These are phyloP conservation scores for Automeris io DNA, from an alignment of 2,888 invertebrate species.

Conservation along the genomic window DNA sequence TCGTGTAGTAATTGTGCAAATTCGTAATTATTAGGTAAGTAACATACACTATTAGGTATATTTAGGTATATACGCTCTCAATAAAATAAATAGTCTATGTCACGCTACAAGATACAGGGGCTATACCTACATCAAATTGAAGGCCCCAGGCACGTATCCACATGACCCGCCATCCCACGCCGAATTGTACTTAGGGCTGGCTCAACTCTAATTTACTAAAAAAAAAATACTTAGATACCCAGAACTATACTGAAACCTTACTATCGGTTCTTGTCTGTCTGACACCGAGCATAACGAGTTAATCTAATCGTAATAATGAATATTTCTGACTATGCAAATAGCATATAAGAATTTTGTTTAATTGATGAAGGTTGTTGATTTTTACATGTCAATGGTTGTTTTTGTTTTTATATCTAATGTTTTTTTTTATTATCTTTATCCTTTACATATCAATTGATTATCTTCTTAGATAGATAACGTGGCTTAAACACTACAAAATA, in stretches of 20 bases:
- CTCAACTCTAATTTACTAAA: background rate
- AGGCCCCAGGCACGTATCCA: constrained; percentile 56
- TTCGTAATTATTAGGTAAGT: too few relatives aligned
- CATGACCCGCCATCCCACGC: constrained; percentile 48
- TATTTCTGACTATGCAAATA: background rate
- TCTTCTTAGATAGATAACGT: too few relatives aligned
- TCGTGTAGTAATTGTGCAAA: too few relatives aligned
- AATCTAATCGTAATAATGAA: background rate
- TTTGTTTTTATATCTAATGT: too few relatives aligned
- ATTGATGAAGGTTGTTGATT: too few relatives aligned
- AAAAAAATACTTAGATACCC: background rate
- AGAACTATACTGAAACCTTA: background rate
- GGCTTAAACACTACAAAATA: too few relatives aligned
- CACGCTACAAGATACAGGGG: constrained; percentile 46
- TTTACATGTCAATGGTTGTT: too few relatives aligned
- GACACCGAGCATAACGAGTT: background rate
- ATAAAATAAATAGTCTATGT: constrained; percentile 55
- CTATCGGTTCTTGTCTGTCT: background rate
- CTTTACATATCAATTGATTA: too few relatives aligned
- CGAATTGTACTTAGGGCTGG: constrained; percentile 14
- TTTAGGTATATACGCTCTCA: constrained; percentile 12
- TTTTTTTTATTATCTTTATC: too few relatives aligned
- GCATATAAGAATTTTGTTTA: too few relatives aligned
- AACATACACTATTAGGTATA: too few relatives aligned
- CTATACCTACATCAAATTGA: constrained; percentile 65